These are phyloP conservation scores for Perithous albicinctus DNA, from an alignment of 2,888 invertebrate genomes.

Conservation along the genomic window DNA sequence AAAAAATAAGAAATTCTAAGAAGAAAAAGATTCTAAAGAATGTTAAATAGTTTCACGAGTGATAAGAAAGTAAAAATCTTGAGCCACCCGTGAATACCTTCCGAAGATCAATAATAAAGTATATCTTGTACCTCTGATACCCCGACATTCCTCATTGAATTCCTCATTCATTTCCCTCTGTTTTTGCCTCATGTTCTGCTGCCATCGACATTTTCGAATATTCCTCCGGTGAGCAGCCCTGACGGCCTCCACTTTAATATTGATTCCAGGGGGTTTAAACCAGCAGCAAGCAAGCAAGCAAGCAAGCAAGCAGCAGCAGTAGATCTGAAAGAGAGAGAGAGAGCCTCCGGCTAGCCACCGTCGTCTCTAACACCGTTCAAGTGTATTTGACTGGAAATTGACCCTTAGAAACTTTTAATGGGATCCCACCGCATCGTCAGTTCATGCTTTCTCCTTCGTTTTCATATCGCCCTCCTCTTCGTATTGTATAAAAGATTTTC, in stretches of 20 bases:
- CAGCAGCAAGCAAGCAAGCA: no score
- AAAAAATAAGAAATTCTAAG: no score
- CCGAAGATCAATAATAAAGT: constrained; percentile 66
- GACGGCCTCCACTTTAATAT: constrained; percentile 74
- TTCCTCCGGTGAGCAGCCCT: constrained; percentile 46
- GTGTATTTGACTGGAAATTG: constrained; percentile 80
- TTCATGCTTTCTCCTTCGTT: constrained; percentile 23
- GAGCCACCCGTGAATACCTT: constrained; percentile 11
- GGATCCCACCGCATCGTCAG: constrained; percentile 51
- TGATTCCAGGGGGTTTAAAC: constrained; percentile 75
- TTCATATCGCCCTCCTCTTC: constrained; percentile 2
- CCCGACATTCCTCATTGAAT: constrained; percentile 63
- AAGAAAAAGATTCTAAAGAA: not conserved
- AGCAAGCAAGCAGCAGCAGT: constrained; percentile 64
- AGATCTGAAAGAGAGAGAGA: no score
- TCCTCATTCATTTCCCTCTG: constrained; percentile 48
- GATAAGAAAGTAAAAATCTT: constrained; percentile 24
- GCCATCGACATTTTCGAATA: not conserved
- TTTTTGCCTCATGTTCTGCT: constrained; percentile 22
- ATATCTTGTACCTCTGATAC: constrained; percentile 59
- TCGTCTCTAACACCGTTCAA: constrained; percentile 72
- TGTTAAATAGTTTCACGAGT: no score
- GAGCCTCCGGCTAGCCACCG: constrained; percentile 54
- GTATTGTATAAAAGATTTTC: constrained; percentile 39
- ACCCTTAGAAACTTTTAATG: constrained; percentile 79